Base-by-base conservation (phyloP, 2,888 invertebrate genomes). In the Trissonchulus sp. region DNA sequence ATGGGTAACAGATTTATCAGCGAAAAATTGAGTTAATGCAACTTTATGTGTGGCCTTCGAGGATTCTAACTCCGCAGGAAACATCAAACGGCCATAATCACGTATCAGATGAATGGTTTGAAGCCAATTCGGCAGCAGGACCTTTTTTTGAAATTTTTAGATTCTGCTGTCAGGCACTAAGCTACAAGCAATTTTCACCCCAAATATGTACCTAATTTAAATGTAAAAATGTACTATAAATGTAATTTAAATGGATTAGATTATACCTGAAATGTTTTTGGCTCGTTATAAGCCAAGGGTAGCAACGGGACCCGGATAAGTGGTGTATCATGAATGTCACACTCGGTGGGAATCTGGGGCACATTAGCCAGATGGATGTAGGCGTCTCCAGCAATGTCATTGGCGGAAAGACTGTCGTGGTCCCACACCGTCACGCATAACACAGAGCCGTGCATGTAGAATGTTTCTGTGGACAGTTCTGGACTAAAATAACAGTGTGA, bases 381-480 rank as follows among this genome's bases (percentile, higher is more conserved):
- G 15, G 37, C 48, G n/a, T 18, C 72, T 2, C 72, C 72, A 31
- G 72, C 72, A 3, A 72, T 18, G 33, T 72, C 72, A 60, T 60
- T 72, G 31, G 38, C 28, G 30, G 72, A 72, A 2, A 74, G 3
- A 35, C 35, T 1, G 65, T 81, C 81, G 75, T 82, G 80, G 74
- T 81, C 81, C 62, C 81, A 77, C 1, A 81, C 79, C 15, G 80
- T 79, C 18, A 81, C 68, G n/a, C 80, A 78, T 31, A 81, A 76
- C 62, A 78, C 79, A 2, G 79, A 78, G 34, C 82, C 82, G 71
- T 80, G 78, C 3, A 78, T 79, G 77, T 80, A 81, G 75, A 82
- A 82, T 31, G 77, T 38, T 48, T 80, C 77, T 63, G 79, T 74
- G 2, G 81, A 81, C 2, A 82, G 74, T n/a, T 77, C 74, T 33